Conservation (phyloP, 2,888 invertebrate species). For the Epicampocera succincta region DNA sequence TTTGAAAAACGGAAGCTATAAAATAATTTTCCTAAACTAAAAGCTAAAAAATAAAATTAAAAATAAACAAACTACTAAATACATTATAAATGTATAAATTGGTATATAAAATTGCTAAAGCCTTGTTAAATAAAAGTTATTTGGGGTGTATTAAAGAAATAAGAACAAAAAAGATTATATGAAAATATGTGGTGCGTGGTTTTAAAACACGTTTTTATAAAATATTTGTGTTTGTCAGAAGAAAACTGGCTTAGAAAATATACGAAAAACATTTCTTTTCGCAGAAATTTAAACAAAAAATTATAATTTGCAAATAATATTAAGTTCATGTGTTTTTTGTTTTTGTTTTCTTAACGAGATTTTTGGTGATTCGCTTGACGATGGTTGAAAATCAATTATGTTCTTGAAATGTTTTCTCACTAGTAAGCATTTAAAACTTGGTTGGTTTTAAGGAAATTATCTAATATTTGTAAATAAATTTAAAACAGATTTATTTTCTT, state of each 20-base stretch:
- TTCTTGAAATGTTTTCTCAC: constrained; percentile 11
- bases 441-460: constrained; percentile 78
- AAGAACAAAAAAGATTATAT: constrained; percentile 28
- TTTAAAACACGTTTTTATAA: constrained; percentile 2
- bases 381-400: constrained; percentile 24
- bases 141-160: constrained; percentile 11
- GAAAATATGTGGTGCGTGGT: constrained; percentile 9
- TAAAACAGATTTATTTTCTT: constrained; percentile 95
- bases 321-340: constrained; percentile 10
- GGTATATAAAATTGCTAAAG: constrained; percentile 59
- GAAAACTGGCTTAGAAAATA: too few relatives aligned
- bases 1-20: constrained; percentile 52
- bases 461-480: constrained; percentile 95
- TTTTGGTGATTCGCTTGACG: constrained; percentile 66
- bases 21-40: constrained; percentile 68
- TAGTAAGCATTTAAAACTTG: not conserved
- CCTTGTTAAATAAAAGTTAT: constrained; percentile 48
- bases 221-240: too few relatives aligned
- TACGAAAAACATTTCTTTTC: too few relatives aligned
- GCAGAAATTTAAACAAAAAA: constrained; percentile 8
- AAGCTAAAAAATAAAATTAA: constrained; percentile 55
- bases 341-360: constrained; percentile 46
- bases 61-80: constrained; percentile 61
- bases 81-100: constrained; percentile 65
- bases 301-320: constrained; percentile 43